Base-by-base conservation (phyloP, 1,140 invertebrate species). In the Spodoptera litura region DNA sequence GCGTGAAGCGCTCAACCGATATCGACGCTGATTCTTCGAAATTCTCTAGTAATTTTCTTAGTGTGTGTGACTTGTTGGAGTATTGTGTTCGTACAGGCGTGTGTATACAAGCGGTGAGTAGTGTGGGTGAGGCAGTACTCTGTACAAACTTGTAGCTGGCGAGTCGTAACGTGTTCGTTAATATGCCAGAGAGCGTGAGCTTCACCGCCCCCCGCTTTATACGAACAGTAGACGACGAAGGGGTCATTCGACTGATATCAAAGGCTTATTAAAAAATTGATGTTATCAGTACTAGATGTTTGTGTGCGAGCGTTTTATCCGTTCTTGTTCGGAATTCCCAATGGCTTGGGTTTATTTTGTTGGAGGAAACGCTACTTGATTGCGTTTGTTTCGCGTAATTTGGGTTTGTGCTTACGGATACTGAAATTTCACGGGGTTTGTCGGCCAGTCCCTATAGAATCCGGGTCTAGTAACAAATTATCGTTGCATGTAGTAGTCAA, bases 1-100 rank as follows among this genome's bases (percentile, higher is more conserved):
- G 90, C 86, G 91, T 79, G 86, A 85, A 83, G 83, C 82, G 82
- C 78, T 76, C 78, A 56, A 72, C 27, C 85, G 85, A 81, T 86
- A 73, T 80, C 58, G 76, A 82, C 80, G 85, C 79, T 85, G 85
- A 85, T 92, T 92, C 88, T 85, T 84, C 85, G 87, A 93, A 93
- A 85, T 83, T 52, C 78, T 68, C 78, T 59, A 62, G 77, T 74
- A 73, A 78, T 64, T 81, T 77, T 59, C 20, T 64, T 72, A 78
- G 83, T 85, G 78, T 74, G 59, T 12, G 55, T 55, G n/a, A 4
- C 20, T 70, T 74, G 38, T 31, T 13, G 2, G 49, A 15, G 59
- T 72, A 27, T 73, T 56, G 59, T 73, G 70, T 31, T 72, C 20
- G 31, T 44, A 66, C 11, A 49, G 61, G 38, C 38, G 38, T 64